Conservation (phyloP, 2,888 invertebrate species). For the Myathropa florea region DNA sequence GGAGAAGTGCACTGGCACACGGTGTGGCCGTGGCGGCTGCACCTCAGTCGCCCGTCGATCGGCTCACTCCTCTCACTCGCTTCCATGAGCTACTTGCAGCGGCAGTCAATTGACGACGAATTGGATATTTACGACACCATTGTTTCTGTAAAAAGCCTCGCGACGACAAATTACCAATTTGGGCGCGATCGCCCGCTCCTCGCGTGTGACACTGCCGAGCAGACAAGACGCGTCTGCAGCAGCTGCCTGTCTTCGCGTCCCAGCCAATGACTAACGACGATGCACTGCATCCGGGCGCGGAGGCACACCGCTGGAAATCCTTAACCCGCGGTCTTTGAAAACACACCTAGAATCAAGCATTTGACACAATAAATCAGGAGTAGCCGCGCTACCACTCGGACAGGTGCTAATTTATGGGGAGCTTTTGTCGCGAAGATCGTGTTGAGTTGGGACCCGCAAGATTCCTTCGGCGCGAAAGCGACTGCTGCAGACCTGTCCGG, state of each 20-base stretch:
- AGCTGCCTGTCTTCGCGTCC: slow-evolving; percentile 44
- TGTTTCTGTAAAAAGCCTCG: slow-evolving; percentile 52
- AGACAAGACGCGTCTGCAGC: slow-evolving; percentile 36
- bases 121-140: slow-evolving; percentile 64
- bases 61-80: slow-evolving; percentile 1
- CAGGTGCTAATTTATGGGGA: slow-evolving; percentile 67
- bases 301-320: slow-evolving; percentile 38
- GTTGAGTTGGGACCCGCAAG: neutral
- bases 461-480: slow-evolving; percentile 35
- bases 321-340: slow-evolving; percentile 21
- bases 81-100: neutral
- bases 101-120: slow-evolving; percentile 55
- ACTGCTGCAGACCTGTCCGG: slow-evolving; percentile 48
- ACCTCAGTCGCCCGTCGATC: slow-evolving; percentile 1
- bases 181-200: slow-evolving; percentile 1
- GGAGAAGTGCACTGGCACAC: slow-evolving; percentile 58
- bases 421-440: slow-evolving; percentile 20
- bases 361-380: slow-evolving; percentile 67
- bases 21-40: slow-evolving; percentile 45
- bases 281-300: slow-evolving; percentile 35
- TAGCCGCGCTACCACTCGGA: slow-evolving; percentile 46
- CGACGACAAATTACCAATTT: slow-evolving; percentile 62
- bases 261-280: slow-evolving; percentile 51
- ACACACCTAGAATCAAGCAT: slow-evolving; percentile 60
- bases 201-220: neutral